phyloP scores from a whole-genome alignment of 1,140 invertebrate genomes.

The Achroia grisella region DNA sequence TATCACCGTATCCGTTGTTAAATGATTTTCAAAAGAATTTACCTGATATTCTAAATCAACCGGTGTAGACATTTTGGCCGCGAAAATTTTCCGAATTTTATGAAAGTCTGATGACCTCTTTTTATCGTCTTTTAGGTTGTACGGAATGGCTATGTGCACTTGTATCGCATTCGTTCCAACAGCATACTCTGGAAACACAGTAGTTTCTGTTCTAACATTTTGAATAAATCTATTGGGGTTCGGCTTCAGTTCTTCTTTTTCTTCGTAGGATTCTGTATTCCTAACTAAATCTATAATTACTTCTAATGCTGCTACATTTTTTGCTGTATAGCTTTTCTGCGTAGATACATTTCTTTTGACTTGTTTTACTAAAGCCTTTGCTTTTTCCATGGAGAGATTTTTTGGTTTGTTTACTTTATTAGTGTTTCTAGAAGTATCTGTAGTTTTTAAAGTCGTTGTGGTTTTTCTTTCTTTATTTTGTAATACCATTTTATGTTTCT shows the following conservation, averaged over 20 bases:
- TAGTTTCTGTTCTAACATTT: too few species aligned
- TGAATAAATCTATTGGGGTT: too few species aligned
- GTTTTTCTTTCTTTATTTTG: too few species aligned
- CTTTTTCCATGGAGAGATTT: too few species aligned
- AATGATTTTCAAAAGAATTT: slow-evolving; percentile 20
- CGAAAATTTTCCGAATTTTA: slow-evolving; percentile 31
- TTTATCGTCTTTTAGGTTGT: slow-evolving; percentile 12
- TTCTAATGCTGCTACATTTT: slow-evolving; percentile 42
- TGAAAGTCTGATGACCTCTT: slow-evolving; percentile 25
- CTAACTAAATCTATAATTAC: slow-evolving; percentile 40
- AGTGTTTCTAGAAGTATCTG: too few species aligned
- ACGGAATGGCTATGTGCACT: slow-evolving; percentile 37
- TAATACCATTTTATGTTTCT: too few species aligned
- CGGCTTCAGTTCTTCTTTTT: not conserved
- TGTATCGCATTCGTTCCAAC: slow-evolving; percentile 28
- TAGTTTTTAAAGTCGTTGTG: too few species aligned
- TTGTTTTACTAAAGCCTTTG: too few species aligned
- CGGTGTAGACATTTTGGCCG: slow-evolving; percentile 32
- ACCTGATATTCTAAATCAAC: slow-evolving; percentile 42
- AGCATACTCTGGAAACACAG: not conserved
- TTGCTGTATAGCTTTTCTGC: slow-evolving; percentile 27
- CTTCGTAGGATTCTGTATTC: slow-evolving; percentile 14
- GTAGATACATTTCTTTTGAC: slow-evolving; percentile 6
- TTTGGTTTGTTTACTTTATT: too few species aligned
- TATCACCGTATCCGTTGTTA: not conserved